Base-by-base conservation (phyloP, 35 echinoderm and acorn worm species). In the Amphiura filiformis region DNA sequence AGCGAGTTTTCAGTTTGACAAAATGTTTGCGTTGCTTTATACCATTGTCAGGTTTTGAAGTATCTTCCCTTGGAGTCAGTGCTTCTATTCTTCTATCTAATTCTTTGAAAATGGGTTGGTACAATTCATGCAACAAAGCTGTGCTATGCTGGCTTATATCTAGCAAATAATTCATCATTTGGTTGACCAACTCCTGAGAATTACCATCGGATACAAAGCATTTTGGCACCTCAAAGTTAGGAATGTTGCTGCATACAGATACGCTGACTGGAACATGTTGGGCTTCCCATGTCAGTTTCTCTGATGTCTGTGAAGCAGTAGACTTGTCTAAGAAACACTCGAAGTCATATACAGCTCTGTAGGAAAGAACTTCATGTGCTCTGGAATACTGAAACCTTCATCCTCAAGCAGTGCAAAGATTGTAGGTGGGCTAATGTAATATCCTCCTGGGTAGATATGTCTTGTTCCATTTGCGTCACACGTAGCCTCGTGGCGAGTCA, bases 191-290 rank as follows among this genome's bases (percentile, higher is more conserved):
- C 39, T 81, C 31, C 13, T n/a, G 35, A 7, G 80, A 31, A 82
- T 82, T 3, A 0, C 89, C 89, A 39, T 86, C 75, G 22, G 81
- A 86, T 2, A 91, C 37, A 39, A 86, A 91, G 35, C 82, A 91
- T 56, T 76, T 28, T 37, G 82, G 37, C 1, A 31, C 13, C 39
- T 91, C 82, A 3, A 56, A 91, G 9, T 28, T 34, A 11, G 89
- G 89, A 0, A 88, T 42, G 40, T 88, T 88, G 42, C 77, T 82
- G 13, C 39, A 35, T 15, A 61, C 39, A 82, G 23, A 64, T 0
- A 83, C 88, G 37, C 80, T 90, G 31, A 84, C 35, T 13, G 81
- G 81, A 1, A 76, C 37, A 1, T 91, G 89, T 35, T 64, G 3
- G 13, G 39, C 42, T 30, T 89, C 39, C 39, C 78, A 89, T 0